Evolutionary conservation across 2,113 vertebrate genomes (phyloP).

Genomic region (Solea senegalensis): DNA sequence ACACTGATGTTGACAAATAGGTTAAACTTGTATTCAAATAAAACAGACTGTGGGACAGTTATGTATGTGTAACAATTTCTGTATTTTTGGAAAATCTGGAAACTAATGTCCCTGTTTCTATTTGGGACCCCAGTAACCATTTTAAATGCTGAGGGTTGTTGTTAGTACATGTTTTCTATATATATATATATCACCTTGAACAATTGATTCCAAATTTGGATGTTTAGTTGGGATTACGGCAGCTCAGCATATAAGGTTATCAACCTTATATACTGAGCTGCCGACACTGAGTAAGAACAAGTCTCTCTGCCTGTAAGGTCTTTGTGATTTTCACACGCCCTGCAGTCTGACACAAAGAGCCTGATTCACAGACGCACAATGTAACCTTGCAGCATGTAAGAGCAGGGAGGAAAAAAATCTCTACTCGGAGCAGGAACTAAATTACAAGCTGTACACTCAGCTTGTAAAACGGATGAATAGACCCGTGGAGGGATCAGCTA

Average conservation of each 20-base stretch:
- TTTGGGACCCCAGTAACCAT: no score
- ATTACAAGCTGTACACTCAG: slow-evolving; percentile 26
- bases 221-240: no score
- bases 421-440: slow-evolving; percentile 23
- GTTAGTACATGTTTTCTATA: no score
- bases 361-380: slow-evolving; percentile 38
- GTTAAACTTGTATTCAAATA: no score
- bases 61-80: no score
- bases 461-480: slow-evolving; percentile 32
- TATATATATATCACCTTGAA: no score
- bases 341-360: slow-evolving; percentile 25
- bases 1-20: no score
- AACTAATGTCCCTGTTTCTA: no score
- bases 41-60: no score
- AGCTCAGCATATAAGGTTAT: background rate
- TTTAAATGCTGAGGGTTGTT: no score
- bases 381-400: slow-evolving; percentile 13
- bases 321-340: slow-evolving; percentile 10
- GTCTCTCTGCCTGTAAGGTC: slow-evolving; percentile 2
- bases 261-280: background rate
- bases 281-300: slow-evolving; percentile 7
- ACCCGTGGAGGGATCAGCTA: slow-evolving; percentile 19
- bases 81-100: no score
- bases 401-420: slow-evolving; percentile 1
- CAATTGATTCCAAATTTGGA: no score